Evolutionary conservation across 37 sponge, comb jelly and placozoan genomes (phyloP).

Genomic region (Chondrilla cf. caribensis): DNA sequence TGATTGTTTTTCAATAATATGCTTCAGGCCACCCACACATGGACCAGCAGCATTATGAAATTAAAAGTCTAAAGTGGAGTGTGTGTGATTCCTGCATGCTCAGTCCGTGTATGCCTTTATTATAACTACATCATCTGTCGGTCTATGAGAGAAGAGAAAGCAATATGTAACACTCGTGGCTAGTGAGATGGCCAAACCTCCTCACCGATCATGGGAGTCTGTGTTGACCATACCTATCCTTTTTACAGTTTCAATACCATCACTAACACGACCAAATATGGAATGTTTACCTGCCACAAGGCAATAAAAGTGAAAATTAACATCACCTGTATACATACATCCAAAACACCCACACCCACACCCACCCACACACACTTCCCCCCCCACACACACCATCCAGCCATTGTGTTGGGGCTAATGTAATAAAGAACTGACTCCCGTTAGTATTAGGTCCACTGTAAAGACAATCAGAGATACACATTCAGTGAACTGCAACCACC

Average conservation of each 20-base stretch:
- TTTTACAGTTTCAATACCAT: slow-evolving; percentile 87
- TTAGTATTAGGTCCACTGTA: slow-evolving; percentile 98
- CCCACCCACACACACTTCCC: background rate
- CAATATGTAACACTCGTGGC: background rate
- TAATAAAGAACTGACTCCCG: slow-evolving; percentile 99
- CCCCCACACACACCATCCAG: slow-evolving; percentile 80
- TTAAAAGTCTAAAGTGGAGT: too few relatives aligned
- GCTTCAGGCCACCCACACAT: too few relatives aligned
- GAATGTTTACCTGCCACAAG: slow-evolving; percentile 80
- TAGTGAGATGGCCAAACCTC: background rate
- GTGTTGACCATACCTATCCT: slow-evolving; percentile 86
- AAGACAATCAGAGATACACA: background rate
- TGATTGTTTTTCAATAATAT: too few relatives aligned
- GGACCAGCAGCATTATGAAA: too few relatives aligned
- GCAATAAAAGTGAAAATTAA: background rate
- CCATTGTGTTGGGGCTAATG: slow-evolving; percentile 94
- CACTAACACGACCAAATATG: slow-evolving; percentile 95
- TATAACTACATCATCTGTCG: slow-evolving; percentile 56
- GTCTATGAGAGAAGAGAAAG: slow-evolving; percentile 41
- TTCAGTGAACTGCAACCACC: background rate
- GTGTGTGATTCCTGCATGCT: too few relatives aligned
- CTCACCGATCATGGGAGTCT: slow-evolving; percentile 78
- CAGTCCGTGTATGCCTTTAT: slow-evolving; percentile 47
- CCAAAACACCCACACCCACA: background rate
- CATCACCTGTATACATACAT: background rate